Percentiles rank a stretch among this genome's conserved stretches.
Conservation (phyloP, 2,797 vertebrate species). For the Austrolebias charrua region DNA sequence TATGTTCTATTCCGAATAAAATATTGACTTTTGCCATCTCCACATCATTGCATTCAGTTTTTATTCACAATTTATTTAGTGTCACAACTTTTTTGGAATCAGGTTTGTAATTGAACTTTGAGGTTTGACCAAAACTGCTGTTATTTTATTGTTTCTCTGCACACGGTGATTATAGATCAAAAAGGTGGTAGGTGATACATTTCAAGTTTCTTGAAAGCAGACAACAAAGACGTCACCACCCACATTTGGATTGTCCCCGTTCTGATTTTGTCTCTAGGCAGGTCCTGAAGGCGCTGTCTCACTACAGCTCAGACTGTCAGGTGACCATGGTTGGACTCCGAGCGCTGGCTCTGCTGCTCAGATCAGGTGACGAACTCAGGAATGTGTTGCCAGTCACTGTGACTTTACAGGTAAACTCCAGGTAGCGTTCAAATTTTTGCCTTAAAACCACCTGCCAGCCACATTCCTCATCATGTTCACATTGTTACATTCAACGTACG, state of each 20-base stretch:
- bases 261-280: slow-evolving; percentile 75
- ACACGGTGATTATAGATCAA: too few species aligned
- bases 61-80: too few species aligned
- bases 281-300: slow-evolving; percentile 85
- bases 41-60: too few species aligned
- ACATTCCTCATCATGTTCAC: too few species aligned
- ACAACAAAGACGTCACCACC: background rate
- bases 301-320: slow-evolving; percentile 76
- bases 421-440: background rate
- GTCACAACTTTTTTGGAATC: too few species aligned
- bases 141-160: too few species aligned
- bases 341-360: slow-evolving; percentile 87
- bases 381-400: background rate
- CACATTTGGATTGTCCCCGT: background rate
- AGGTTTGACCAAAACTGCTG: too few species aligned
- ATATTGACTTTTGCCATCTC: too few species aligned
- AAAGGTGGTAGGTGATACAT: too few species aligned
- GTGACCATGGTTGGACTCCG: slow-evolving; percentile 83
- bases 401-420: background rate
- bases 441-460: background rate
- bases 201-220: background rate
- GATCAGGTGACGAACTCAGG: slow-evolving; percentile 76
- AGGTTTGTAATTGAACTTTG: too few species aligned
- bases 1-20: too few species aligned
- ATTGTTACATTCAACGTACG: background rate